Conservation (phyloP, 1,140 invertebrate genomes). For the Matsumurasca onukii region DNA sequence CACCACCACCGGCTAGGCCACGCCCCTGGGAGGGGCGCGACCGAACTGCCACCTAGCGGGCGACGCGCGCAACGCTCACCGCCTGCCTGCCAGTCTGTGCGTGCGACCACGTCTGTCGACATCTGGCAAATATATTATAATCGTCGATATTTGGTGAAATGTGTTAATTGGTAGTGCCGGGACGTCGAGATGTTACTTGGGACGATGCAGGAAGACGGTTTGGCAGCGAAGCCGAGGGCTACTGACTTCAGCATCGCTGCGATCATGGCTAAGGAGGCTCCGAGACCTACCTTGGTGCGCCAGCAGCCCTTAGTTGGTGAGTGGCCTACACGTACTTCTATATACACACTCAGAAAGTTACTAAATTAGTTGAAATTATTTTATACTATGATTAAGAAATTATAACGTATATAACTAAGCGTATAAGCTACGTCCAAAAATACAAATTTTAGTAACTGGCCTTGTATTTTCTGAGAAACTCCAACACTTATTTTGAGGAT, state of each 20-base stretch:
- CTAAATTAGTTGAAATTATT: no score
- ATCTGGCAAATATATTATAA: slow-evolving; percentile 7
- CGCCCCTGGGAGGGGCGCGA: slow-evolving; percentile 19
- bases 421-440: no score
- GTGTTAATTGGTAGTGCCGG: slow-evolving; percentile 18
- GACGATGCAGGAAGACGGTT: slow-evolving; percentile 28
- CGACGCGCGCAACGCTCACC: neutral
- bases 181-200: slow-evolving; percentile 22
- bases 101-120: slow-evolving; percentile 15
- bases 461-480: no score
- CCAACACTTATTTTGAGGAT: no score
- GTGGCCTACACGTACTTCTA: no score
- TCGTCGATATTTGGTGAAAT: slow-evolving; percentile 24
- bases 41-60: slow-evolving; percentile 14
- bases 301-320: slow-evolving; percentile 17
- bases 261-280: slow-evolving; percentile 22
- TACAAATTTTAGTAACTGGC: no score
- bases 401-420: no score
- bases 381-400: no score
- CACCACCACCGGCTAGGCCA: slow-evolving; percentile 1
- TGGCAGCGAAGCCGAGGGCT: slow-evolving; percentile 52
- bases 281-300: slow-evolving; percentile 8
- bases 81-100: slow-evolving; percentile 21
- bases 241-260: slow-evolving; percentile 89
- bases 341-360: no score